Percentiles rank a stretch among this genome's conserved stretches.
Evolutionary conservation across 2,888 invertebrate genomes (phyloP).

Genomic region (Aspidiotus rigidus): DNA sequence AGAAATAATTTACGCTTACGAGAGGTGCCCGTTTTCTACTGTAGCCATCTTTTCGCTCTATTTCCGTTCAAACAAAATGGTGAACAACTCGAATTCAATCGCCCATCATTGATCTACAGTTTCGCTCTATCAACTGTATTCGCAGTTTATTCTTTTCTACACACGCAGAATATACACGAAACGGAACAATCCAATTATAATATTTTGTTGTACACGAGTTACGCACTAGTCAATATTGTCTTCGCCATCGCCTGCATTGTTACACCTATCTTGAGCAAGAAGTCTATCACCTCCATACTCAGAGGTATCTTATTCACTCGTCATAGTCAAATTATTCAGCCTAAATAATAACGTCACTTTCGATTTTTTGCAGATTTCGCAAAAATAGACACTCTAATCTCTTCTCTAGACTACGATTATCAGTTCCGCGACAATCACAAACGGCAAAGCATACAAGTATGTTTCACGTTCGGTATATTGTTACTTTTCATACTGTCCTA

Average conservation of each 20-base stretch:
- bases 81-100: constrained; percentile 13
- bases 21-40: constrained; percentile 12
- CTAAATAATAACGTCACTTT: too few species aligned
- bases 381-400: constrained; percentile 27
- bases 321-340: neutral
- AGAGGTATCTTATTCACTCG: constrained; percentile 4
- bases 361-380: constrained; percentile 4
- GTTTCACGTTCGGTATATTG: constrained; percentile 16
- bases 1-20: constrained; percentile 8
- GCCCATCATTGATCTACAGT: constrained; percentile 19
- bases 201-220: constrained; percentile 31
- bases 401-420: constrained; percentile 27
- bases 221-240: constrained; percentile 31
- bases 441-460: constrained; percentile 26
- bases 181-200: constrained; percentile 32
- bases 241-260: constrained; percentile 29
- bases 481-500: constrained; percentile 26
- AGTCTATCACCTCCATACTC: constrained; percentile 19
- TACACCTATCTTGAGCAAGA: constrained; percentile 25
- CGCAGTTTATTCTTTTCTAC: constrained; percentile 5
- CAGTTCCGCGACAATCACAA: constrained; percentile 18
- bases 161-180: constrained; percentile 9
- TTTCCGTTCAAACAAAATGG: constrained; percentile 17
- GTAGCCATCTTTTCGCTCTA: constrained; percentile 16
- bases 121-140: constrained; percentile 22